Percentiles rank a stretch among this genome's conserved stretches.
Evolutionary conservation across 2,113 vertebrate genomes (phyloP).

Genomic region (Vombatus ursinus): DNA sequence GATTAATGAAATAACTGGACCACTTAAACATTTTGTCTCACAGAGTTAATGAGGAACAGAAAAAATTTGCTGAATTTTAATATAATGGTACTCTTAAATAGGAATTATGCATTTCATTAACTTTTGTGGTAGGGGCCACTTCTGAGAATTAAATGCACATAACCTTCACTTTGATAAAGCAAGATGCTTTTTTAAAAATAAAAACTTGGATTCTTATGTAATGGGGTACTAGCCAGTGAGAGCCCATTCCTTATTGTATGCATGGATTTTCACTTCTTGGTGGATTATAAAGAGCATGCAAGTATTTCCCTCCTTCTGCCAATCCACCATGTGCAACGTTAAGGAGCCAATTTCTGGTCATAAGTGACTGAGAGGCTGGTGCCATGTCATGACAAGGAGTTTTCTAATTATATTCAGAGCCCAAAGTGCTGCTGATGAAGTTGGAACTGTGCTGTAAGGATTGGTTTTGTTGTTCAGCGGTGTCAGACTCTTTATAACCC

Average conservation of each 20-base stretch:
- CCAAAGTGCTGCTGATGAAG: not conserved
- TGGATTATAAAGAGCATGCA: not conserved
- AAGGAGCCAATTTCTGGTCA: not conserved
- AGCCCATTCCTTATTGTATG: not conserved
- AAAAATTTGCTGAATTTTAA: not conserved
- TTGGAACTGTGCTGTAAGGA: not conserved
- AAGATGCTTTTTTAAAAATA: not conserved
- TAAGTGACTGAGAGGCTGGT: not conserved
- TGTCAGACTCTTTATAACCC: too few relatives aligned
- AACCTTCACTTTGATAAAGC: not conserved
- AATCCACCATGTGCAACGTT: not conserved
- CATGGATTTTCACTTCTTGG: not conserved
- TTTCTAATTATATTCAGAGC: not conserved
- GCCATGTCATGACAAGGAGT: not conserved
- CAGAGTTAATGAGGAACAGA: not conserved
- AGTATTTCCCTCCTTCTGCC: not conserved
- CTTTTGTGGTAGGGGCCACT: not conserved
- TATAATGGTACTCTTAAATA: not conserved
- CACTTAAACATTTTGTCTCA: not conserved
- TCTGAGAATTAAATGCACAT: constrained; percentile 7
- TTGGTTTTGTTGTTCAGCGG: too few relatives aligned
- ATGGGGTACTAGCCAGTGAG: not conserved
- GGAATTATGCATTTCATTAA: not conserved
- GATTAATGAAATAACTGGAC: not conserved
- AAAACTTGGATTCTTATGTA: not conserved